Evolutionary conservation across 2,113 vertebrate genomes (phyloP), one percentile per base, ranked within the genome.

Genomic region (Bothrops jararaca): DNA sequence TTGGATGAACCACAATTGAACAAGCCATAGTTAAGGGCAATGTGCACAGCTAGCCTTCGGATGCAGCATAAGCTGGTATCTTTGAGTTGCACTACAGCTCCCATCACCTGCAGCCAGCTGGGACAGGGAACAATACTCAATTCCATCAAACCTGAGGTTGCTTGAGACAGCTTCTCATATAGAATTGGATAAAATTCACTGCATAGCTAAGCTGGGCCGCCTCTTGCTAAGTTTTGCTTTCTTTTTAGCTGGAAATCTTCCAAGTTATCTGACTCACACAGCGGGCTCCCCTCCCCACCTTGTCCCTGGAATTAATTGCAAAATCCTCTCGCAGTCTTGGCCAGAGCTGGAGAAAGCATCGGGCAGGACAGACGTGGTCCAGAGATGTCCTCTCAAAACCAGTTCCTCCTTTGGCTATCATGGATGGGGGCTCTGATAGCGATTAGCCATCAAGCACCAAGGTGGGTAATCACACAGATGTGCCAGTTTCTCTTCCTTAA

Each of bases 351-450:
- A 57, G 54, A 8, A 85, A 57, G 8, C 23, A 34, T 24, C 53
- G 6, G 24, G 15, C 42, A 60, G 69, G 12, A 24, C 29, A 24
- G 88, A 39, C 26, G 2, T 23, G 18, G 26, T 4, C 29, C 88
- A 58, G 88, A 90, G 29, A 90, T 92, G 92, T 34, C 69, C 3
- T 58, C 69, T 85, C 26, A n/a, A 26, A 60, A 60, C 20, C 11
- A 42, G 54, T 29, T 60, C 5, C 45, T n/a, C 4, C 88, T 90
- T 45, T 92, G 92, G 92, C 88, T 92, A 12, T 13, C 54, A 92
- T 92, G 92, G 88, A 86, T 92, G 69, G 88, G 88, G n/a, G 4
- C 54, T 39, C 18, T 90, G 88, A 29, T 92, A 52, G 69, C 92
- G 5, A 29, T 85, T 22, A 86, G 92, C 69, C 69, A 90, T 1